Base-by-base conservation (phyloP, 1,140 invertebrate species). In the Liolophura sinensis region DNA sequence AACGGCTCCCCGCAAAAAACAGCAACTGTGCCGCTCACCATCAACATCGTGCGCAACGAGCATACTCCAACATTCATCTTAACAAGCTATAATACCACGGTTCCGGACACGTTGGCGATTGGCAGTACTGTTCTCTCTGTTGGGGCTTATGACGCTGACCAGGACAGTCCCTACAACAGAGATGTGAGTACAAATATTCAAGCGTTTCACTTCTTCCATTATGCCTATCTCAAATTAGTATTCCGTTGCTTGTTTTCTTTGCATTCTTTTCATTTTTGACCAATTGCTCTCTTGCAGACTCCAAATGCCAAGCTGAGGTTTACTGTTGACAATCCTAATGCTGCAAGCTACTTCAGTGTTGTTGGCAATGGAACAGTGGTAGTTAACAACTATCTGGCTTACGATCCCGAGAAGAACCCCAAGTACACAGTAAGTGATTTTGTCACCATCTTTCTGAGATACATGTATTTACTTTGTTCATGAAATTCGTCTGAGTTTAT, bases 1-100 rank as follows among this genome's bases (percentile, higher is more conserved):
- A 87, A 93, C 73, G 93, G 93, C 0, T 91, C 93, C 31, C 93
- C 94, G 0, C 90, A 91, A 71, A 85, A 95, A 55, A 92, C 90
- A 6, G 92, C 92, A 0, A 90, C 93, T 5, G 90, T 90, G 3
- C 92, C 91, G 1, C 87, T 97, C 0, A 91, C 90, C 3, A 88
- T 96, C 0, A 93, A 90, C 73, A 40, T 60, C 1, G 27, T 61
- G 16, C 25, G n/a, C 24, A 77, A 77, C 52, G 46, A 60, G 54
- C 57, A 64, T 58, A 25, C 60, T 18, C 75, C 75, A 27, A 49
- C 22, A 16, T 73, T 77, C 62, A 62, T 58, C 5, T 1, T 49
- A 7, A 54, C 27, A 25, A 48, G 22, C 11, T 75, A 73, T 64
- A 59, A 27, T 6, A 69, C 31, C 11, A 50, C 31, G 18, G 69